Percentiles rank a stretch among this genome's conserved stretches.
These are phyloP conservation scores for Microhierax caerulescens DNA, from an alignment of 2,797 vertebrate species.

Conservation along the genomic window DNA sequence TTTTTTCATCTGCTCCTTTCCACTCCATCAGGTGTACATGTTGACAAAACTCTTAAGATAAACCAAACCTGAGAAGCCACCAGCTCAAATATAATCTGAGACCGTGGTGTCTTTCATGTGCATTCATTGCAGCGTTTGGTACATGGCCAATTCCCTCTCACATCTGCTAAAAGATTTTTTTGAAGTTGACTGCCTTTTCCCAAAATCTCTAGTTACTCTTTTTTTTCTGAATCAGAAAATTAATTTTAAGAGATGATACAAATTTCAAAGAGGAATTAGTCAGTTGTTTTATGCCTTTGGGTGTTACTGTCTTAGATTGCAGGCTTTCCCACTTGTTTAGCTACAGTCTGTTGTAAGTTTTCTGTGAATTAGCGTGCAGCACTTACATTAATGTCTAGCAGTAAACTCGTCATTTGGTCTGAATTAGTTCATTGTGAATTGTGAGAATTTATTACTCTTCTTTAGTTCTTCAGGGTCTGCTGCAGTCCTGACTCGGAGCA, in stretches of 20 bases:
- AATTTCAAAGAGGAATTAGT: neutral
- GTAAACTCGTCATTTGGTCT: neutral
- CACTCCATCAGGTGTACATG: neutral
- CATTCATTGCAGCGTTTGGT: neutral
- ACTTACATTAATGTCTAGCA: neutral
- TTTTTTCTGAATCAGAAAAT: neutral
- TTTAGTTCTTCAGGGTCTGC: constrained; percentile 85
- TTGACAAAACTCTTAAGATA: neutral
- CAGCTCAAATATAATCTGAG: neutral
- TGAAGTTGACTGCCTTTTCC: neutral
- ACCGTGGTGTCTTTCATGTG: neutral
- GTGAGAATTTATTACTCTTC: neutral
- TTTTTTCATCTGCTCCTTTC: neutral
- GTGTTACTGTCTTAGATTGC: neutral
- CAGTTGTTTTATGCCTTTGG: neutral
- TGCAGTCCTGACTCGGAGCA: constrained; percentile 81
- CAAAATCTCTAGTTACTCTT: neutral
- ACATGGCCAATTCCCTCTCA: neutral
- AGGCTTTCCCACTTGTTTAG: neutral
- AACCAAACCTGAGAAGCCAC: neutral
- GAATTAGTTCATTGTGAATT: neutral
- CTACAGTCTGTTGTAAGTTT: neutral
- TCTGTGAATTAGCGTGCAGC: neutral
- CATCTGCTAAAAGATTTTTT: neutral
- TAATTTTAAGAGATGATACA: neutral